phyloP scores from a whole-genome alignment of 2,888 invertebrate genomes.

The Drosophila macrospina region DNA sequence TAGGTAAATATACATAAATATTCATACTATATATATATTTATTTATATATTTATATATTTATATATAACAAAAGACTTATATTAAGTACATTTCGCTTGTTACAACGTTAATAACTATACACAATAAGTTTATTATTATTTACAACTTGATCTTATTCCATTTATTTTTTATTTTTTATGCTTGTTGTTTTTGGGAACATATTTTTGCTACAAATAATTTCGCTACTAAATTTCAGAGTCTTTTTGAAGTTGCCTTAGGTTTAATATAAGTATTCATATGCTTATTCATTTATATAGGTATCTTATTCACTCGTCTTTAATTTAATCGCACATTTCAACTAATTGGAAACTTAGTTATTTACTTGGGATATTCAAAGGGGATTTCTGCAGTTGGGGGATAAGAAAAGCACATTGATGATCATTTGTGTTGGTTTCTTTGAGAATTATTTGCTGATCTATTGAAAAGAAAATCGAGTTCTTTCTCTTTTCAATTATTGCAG shows the following conservation, averaged over 20 bases:
- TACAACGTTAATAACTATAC: slow-evolving; percentile 44
- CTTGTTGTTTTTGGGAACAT: slow-evolving; percentile 52
- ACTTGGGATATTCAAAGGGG: background rate
- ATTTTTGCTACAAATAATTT: slow-evolving; percentile 74
- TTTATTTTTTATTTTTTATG: slow-evolving; percentile 7
- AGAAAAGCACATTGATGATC: background rate
- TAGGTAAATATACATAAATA: slow-evolving; percentile 31
- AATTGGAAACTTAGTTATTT: slow-evolving; percentile 5
- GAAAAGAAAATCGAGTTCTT: too few species aligned
- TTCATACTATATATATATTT: slow-evolving; percentile 26
- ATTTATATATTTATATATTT: too few species aligned
- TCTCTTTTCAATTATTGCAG: too few species aligned
- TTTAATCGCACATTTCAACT: slow-evolving; percentile 9
- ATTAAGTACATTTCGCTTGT: slow-evolving; percentile 35
- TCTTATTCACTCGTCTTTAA: slow-evolving; percentile 14
- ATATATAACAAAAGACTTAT: slow-evolving; percentile 43
- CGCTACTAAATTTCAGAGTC: slow-evolving; percentile 74
- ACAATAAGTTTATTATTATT: slow-evolving; percentile 34
- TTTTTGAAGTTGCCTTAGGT: slow-evolving; percentile 76
- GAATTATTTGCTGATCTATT: background rate
- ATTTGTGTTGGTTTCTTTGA: background rate
- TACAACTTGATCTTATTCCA: slow-evolving; percentile 28
- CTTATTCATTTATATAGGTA: slow-evolving; percentile 11
- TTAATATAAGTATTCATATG: slow-evolving; percentile 24
- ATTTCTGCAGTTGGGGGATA: background rate